These are phyloP conservation scores for Chlorops oryzae DNA, from an alignment of 1,140 invertebrate species.

Conservation along the genomic window DNA sequence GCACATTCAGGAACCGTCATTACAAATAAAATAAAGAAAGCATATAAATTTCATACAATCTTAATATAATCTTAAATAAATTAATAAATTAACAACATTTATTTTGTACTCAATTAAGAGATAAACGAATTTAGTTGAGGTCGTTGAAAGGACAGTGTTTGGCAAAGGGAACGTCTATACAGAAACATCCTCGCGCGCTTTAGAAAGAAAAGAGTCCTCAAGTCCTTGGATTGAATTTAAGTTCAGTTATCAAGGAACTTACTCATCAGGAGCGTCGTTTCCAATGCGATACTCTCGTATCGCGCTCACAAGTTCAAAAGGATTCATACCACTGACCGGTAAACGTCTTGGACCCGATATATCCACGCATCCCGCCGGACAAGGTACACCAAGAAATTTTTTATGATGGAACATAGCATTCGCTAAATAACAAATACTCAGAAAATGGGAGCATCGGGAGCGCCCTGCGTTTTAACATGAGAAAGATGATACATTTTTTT, in stretches of 20 bases:
- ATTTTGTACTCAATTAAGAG: no score
- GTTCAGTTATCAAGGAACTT: slow-evolving; percentile 23
- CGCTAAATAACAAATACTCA: slow-evolving; percentile 62
- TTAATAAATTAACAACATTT: no score
- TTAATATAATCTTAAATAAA: no score
- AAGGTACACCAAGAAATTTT: slow-evolving; percentile 55
- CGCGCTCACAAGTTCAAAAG: slow-evolving; percentile 46
- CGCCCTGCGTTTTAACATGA: no score
- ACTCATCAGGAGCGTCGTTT: slow-evolving; percentile 58
- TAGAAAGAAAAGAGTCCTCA: slow-evolving; percentile 31
- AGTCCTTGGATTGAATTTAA: not conserved
- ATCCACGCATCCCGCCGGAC: slow-evolving; percentile 55
- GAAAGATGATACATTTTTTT: no score
- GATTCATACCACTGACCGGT: slow-evolving; percentile 35
- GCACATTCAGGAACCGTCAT: no score
- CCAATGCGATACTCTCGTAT: slow-evolving; percentile 50
- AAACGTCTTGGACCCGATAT: slow-evolving; percentile 31
- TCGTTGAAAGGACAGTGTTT: slow-evolving; percentile 57
- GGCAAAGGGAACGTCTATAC: slow-evolving; percentile 53
- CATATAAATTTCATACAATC: no score
- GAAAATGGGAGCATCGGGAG: slow-evolving; percentile 60
- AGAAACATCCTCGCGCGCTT: slow-evolving; percentile 57
- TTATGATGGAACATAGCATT: slow-evolving; percentile 52
- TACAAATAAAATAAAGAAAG: no score
- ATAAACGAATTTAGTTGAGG: slow-evolving; percentile 13